Percentiles rank a stretch among this genome's conserved stretches.
These are phyloP conservation scores for Nycticebus coucang DNA, from an alignment of 2,113 vertebrate genomes.

Conservation along the genomic window DNA sequence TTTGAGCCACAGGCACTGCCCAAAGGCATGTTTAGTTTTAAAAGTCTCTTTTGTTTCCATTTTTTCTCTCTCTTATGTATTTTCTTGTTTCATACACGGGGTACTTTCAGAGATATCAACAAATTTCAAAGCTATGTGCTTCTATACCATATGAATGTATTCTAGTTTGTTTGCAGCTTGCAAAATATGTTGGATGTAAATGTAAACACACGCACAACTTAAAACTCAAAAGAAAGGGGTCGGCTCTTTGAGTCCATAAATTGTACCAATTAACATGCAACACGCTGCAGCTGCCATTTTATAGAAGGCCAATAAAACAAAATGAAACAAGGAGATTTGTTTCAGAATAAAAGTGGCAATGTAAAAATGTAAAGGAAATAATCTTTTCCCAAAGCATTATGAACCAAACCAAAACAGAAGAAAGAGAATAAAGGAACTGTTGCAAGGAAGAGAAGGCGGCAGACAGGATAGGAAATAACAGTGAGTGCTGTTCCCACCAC, in stretches of 20 bases:
- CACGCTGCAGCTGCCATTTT: not conserved
- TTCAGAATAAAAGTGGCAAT: conserved; percentile 38
- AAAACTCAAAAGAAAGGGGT: conserved; percentile 23
- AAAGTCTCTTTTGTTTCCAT: conserved; percentile 33
- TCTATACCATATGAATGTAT: conserved; percentile 22
- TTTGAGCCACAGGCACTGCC: too few species aligned
- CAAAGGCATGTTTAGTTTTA: conserved; percentile 32
- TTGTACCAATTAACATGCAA: conserved; percentile 8
- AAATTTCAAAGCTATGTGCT: conserved; percentile 55
- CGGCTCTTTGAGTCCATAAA: conserved; percentile 4
- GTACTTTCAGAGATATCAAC: conserved; percentile 54
- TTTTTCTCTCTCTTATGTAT: not conserved
- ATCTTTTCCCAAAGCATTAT: conserved; percentile 34
- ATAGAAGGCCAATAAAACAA: conserved; percentile 2
- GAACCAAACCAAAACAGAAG: conserved; percentile 67
- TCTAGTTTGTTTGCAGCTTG: conserved; percentile 58
- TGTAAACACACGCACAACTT: not conserved
- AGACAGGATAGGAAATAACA: conserved; percentile 74
- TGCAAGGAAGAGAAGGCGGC: conserved; percentile 64
- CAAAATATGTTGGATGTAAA: conserved; percentile 35
- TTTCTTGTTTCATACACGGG: not conserved
- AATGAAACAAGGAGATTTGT: conserved; percentile 6
- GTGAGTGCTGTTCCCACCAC: conserved; percentile 74
- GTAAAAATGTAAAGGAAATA: conserved; percentile 48
- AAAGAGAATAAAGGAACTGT: conserved; percentile 43